Evolutionary conservation across 1,140 invertebrate genomes (phyloP).

Genomic region (Gonioctena quinquepunctata): DNA sequence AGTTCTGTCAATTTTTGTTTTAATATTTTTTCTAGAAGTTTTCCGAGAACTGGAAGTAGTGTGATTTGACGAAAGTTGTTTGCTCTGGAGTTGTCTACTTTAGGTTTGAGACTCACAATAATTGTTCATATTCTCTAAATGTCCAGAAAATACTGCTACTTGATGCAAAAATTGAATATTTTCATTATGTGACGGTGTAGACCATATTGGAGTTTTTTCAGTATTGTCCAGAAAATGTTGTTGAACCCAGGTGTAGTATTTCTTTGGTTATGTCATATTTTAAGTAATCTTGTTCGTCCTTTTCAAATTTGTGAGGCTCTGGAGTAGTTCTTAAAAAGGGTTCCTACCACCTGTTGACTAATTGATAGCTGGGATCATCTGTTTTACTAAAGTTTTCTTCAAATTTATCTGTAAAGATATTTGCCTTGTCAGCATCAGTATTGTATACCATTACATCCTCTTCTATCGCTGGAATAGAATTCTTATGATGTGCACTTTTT

Average conservation of each 20-base stretch:
- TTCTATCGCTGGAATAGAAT: no score
- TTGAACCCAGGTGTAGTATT: neutral
- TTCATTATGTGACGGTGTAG: neutral
- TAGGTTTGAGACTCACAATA: no score
- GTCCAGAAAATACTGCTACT: neutral
- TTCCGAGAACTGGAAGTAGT: no score
- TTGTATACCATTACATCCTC: no score
- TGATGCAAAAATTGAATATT: neutral
- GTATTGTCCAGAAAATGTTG: neutral
- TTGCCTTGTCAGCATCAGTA: no score
- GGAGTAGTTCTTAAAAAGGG: neutral
- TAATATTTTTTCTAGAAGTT: neutral
- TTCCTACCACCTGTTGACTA: neutral
- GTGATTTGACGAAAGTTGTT: neutral
- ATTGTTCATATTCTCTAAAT: no score
- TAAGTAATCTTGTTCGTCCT: slow-evolving; percentile 54
- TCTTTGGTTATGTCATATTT: neutral
- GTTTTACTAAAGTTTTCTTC: no score
- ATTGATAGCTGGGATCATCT: no score
- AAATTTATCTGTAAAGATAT: no score
- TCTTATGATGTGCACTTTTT: no score
- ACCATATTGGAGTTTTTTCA: neutral
- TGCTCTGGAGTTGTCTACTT: no score
- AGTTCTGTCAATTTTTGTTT: no score
- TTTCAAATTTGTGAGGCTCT: neutral